Base-by-base conservation (phyloP, 2,113 vertebrate species). In the Macrotus californicus region DNA sequence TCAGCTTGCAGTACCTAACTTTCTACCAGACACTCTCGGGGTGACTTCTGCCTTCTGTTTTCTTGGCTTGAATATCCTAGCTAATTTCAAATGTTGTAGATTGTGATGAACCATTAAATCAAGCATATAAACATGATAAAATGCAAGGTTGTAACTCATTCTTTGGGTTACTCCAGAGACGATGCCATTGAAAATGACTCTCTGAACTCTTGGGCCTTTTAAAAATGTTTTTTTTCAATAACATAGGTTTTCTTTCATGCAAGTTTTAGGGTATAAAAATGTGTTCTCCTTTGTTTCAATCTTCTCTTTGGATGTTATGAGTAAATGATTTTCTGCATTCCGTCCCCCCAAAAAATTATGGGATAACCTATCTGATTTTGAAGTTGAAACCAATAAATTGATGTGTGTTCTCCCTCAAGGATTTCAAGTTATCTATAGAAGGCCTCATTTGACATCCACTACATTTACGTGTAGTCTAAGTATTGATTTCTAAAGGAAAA, bases 21-120 rank as follows among this genome's bases (percentile, higher is more conserved):
- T 54, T 83, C 48, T 31, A 34, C 14, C 77, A 85, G 69, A 34
- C 75, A 34, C 19, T 93, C 54, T 43, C 19, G 91, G 48, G 34
- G 52, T 82, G 21, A 15, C 6, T 87, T 14, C 29, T 94, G 15
- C 7, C 79, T 84, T 88, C 79, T 91, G 12, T 82, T 82, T 91
- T 90, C 92, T 24, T 34, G 24, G 15, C 67, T n/a, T 48, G 21
- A 73, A 76, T 93, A 87, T 96, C 83, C 93, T 95, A 88, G 76
- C 5, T 77, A 41, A 67, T 91, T 93, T 96, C 39, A 95, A 93
- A 64, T 4, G 39, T 7, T 54, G 41, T 56, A 76, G 8, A 89
- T 29, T 64, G 7, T 90, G 72, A 95, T 8, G 83, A 84, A 39
- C 18, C 67, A 81, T 77, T 56, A 72, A 86, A 54, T 21, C 86